A percentile compares a stretch with the other conserved stretches of the same genome.
phyloP scores from a whole-genome alignment of 1,140 invertebrate species.

The Sycophila sp. region DNA sequence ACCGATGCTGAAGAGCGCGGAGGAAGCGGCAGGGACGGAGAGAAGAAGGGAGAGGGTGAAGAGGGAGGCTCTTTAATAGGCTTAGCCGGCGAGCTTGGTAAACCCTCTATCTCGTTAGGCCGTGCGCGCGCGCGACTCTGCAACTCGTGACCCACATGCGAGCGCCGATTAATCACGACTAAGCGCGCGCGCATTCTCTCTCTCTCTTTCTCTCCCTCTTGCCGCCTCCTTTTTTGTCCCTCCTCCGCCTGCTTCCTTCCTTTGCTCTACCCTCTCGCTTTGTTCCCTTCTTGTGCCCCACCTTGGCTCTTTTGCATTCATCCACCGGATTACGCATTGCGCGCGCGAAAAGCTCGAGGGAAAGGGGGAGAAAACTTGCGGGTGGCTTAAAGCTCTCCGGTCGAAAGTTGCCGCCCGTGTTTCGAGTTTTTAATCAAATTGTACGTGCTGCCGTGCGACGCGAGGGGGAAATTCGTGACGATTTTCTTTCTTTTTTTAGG shows the following conservation, averaged over 20 bases:
- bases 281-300: not conserved
- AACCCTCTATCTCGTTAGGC: slow-evolving; percentile 64
- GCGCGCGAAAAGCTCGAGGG: not conserved
- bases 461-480: too few species aligned
- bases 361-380: not conserved
- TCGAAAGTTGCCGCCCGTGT: not conserved
- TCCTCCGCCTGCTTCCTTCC: not conserved
- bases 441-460: too few species aligned
- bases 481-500: too few species aligned
- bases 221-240: not conserved
- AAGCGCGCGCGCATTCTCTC: slow-evolving; percentile 40
- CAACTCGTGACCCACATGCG: slow-evolving; percentile 64
- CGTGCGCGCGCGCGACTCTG: slow-evolving; percentile 40
- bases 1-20: not conserved
- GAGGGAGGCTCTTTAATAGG: slow-evolving; percentile 50
- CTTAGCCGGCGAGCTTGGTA: slow-evolving; percentile 58
- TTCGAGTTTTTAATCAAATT: too few species aligned
- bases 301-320: too few species aligned
- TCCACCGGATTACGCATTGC: not conserved
- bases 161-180: slow-evolving; percentile 58
- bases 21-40: not conserved
- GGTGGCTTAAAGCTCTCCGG: not conserved
- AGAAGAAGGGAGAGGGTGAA: not conserved
- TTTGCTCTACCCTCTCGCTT: not conserved
- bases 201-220: not conserved